Conservation (phyloP, 37 sponge, comb jelly and placozoan species). For the Ephydatia muelleri region DNA sequence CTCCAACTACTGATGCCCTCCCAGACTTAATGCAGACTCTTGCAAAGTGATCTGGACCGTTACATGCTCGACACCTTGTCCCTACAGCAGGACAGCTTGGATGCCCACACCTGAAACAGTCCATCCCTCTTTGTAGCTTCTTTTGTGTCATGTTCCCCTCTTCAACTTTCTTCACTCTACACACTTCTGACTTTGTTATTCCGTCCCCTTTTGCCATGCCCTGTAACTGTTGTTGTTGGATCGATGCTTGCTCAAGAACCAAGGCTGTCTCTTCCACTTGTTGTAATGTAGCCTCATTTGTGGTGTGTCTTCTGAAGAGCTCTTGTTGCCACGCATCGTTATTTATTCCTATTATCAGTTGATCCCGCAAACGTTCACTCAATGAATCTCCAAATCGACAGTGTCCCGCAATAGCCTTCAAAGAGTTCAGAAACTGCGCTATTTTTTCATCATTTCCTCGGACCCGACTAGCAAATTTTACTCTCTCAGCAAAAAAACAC, state of each 20-base stretch:
- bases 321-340: neutral
- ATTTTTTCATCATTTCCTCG: neutral
- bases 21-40: neutral
- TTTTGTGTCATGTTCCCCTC: neutral
- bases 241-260: neutral
- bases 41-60: neutral
- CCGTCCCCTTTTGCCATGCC: neutral
- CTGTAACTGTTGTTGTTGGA: neutral
- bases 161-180: neutral
- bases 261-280: neutral
- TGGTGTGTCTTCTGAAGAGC: neutral
- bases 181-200: neutral
- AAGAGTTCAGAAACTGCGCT: neutral
- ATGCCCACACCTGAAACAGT: neutral
- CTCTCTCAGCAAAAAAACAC: constrained; percentile 1
- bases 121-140: neutral
- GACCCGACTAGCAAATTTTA: neutral
- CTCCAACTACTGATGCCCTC: neutral
- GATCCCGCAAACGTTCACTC: neutral
- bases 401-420: neutral
- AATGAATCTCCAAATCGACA: neutral
- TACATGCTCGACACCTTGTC: neutral
- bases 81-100: neutral
- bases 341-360: neutral
- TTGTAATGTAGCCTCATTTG: neutral